These are phyloP conservation scores for Belgica antarctica DNA, from an alignment of 2,888 invertebrate genomes.

Conservation along the genomic window DNA sequence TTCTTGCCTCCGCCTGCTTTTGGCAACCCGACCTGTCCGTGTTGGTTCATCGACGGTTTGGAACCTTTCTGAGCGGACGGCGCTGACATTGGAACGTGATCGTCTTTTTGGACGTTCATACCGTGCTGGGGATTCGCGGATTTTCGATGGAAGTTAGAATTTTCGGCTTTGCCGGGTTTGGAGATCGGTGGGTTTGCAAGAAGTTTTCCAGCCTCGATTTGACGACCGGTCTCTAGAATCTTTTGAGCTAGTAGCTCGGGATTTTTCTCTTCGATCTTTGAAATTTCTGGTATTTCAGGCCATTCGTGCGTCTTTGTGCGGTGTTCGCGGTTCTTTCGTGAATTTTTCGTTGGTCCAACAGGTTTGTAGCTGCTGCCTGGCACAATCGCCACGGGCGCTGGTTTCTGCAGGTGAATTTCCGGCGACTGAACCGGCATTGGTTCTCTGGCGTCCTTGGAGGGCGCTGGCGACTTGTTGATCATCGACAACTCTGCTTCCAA, in stretches of 20 bases:
- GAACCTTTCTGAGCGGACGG: neutral
- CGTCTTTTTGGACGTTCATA: neutral
- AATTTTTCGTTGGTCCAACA: constrained; percentile 53
- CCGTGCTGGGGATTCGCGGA: neutral
- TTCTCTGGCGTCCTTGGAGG: constrained; percentile 50
- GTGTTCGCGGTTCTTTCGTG: constrained; percentile 68
- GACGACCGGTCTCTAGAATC: constrained; percentile 83
- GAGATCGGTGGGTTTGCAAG: constrained; percentile 29
- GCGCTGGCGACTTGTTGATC: constrained; percentile 70
- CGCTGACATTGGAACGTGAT: neutral
- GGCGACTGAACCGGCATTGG: constrained; percentile 46
- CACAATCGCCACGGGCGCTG: constrained; percentile 43
- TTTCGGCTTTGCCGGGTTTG: constrained; percentile 45
- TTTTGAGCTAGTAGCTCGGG: constrained; percentile 87
- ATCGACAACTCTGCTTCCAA: constrained; percentile 75
- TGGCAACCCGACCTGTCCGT: constrained; percentile 47
- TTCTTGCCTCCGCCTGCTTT: constrained; percentile 53
- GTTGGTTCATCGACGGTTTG: too few relatives aligned
- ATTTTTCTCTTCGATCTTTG: constrained; percentile 88
- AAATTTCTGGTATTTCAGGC: constrained; percentile 87
- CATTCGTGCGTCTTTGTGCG: constrained; percentile 83
- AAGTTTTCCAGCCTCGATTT: constrained; percentile 80
- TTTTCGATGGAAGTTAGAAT: neutral
- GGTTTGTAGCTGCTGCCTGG: constrained; percentile 48
- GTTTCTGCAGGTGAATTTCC: constrained; percentile 48